These are phyloP conservation scores for Adoxophyes honmai DNA, from an alignment of 1,140 invertebrate species.

Conservation along the genomic window DNA sequence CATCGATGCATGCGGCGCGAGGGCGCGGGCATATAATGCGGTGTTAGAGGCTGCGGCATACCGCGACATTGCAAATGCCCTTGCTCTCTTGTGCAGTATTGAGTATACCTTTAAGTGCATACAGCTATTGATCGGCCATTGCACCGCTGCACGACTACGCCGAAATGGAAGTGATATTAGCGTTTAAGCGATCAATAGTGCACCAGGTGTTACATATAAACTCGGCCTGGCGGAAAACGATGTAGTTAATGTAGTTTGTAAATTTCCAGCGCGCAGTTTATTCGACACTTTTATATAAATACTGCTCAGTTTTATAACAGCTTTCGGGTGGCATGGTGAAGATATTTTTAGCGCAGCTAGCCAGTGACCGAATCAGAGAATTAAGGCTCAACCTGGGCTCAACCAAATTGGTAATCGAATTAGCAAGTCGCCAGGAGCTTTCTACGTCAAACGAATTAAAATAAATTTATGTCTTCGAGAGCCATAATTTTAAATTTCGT, in stretches of 20 bases:
- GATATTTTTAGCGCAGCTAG: too few species aligned
- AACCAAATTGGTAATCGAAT: neutral
- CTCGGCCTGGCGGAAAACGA: neutral
- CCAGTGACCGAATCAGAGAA: too few species aligned
- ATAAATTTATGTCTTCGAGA: too few species aligned
- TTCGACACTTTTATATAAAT: neutral
- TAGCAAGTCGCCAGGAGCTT: neutral
- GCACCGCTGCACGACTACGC: conserved; percentile 10
- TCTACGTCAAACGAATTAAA: too few species aligned
- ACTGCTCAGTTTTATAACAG: too few species aligned
- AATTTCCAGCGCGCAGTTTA: neutral
- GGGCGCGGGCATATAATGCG: neutral
- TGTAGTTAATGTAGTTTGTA: neutral
- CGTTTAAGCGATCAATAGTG: conserved; percentile 12
- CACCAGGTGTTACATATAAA: conserved; percentile 15
- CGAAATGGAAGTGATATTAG: conserved; percentile 12
- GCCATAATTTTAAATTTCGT: too few species aligned
- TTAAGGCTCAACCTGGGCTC: too few species aligned
- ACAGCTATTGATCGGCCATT: conserved; percentile 8
- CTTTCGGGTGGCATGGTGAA: too few species aligned
- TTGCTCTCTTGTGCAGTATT: neutral
- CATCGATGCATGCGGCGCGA: neutral
- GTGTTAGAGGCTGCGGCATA: neutral
- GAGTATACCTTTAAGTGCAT: conserved; percentile 15
- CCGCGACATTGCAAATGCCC: neutral